Conservation (phyloP, 1,140 invertebrate genomes). For the Muscidifurax raptorellus region DNA sequence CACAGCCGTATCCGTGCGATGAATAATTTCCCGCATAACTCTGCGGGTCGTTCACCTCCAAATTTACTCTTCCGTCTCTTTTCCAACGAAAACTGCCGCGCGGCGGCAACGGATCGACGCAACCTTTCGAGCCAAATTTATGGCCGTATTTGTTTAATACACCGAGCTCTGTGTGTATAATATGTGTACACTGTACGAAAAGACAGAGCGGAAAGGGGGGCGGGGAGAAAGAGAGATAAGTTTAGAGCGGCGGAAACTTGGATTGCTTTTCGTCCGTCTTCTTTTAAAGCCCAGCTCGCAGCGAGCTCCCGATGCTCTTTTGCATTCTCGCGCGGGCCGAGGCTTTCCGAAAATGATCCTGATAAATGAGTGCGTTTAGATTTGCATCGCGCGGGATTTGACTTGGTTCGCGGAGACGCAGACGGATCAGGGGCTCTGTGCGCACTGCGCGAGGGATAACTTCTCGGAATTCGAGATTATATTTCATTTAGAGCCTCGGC, state of each 20-base stretch:
- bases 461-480: constrained; percentile 40
- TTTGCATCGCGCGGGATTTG: constrained; percentile 43
- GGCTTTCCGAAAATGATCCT: constrained; percentile 52
- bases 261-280: constrained; percentile 47
- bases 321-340: neutral
- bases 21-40: too few relatives aligned
- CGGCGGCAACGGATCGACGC: neutral
- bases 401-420: constrained; percentile 11
- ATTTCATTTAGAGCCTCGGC: constrained; percentile 50
- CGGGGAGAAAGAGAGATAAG: constrained; percentile 13
- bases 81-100: neutral
- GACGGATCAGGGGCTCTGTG: constrained; percentile 29
- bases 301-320: constrained; percentile 28
- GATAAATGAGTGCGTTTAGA: constrained; percentile 52
- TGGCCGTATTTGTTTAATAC: constrained; percentile 39
- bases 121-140: constrained; percentile 28
- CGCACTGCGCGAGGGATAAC: constrained; percentile 6
- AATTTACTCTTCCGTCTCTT: constrained; percentile 3
- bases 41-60: neutral
- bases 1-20: too few relatives aligned
- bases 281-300: constrained; percentile 18
- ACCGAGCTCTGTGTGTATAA: neutral
- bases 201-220: neutral
- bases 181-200: neutral
- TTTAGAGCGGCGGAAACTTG: constrained; percentile 44